These are phyloP conservation scores for Standfussiana lucernea DNA, from an alignment of 2,888 invertebrate species.

Conservation along the genomic window DNA sequence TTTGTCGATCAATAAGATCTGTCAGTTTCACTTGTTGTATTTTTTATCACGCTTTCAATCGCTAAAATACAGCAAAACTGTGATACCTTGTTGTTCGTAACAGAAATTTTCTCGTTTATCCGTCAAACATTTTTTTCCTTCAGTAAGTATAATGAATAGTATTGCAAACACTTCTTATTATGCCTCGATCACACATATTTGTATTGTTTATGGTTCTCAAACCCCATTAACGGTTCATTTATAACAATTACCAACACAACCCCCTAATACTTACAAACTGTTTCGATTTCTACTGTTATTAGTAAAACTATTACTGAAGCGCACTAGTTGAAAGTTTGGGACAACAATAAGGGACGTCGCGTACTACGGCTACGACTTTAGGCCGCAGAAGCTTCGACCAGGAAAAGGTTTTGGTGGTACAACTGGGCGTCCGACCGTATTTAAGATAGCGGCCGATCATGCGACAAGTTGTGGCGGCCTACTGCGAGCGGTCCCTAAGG, in stretches of 20 bases:
- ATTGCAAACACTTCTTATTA: not conserved
- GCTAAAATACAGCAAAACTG: not conserved
- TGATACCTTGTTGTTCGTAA: not conserved
- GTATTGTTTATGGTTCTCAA: slow-evolving; percentile 19
- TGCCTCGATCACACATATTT: slow-evolving; percentile 27
- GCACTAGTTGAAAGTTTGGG: not conserved
- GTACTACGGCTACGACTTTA: not conserved
- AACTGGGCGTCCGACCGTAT: no score
- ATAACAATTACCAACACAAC: slow-evolving; percentile 25
- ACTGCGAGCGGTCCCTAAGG: no score
- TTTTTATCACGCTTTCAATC: no score
- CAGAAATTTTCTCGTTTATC: not conserved
- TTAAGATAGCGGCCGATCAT: no score
- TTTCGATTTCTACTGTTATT: slow-evolving; percentile 21
- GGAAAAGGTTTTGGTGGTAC: not conserved
- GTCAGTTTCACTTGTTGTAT: no score
- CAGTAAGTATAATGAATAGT: not conserved
- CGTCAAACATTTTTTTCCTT: not conserved
- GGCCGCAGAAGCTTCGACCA: not conserved
- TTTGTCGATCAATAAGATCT: no score
- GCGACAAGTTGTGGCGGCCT: no score
- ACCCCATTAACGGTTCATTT: slow-evolving; percentile 26
- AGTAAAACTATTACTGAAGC: slow-evolving; percentile 6
- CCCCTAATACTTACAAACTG: slow-evolving; percentile 34
- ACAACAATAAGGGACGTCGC: not conserved